These are phyloP conservation scores for Boloria euphrosyne DNA, from an alignment of 2,888 invertebrate species.

Conservation along the genomic window DNA sequence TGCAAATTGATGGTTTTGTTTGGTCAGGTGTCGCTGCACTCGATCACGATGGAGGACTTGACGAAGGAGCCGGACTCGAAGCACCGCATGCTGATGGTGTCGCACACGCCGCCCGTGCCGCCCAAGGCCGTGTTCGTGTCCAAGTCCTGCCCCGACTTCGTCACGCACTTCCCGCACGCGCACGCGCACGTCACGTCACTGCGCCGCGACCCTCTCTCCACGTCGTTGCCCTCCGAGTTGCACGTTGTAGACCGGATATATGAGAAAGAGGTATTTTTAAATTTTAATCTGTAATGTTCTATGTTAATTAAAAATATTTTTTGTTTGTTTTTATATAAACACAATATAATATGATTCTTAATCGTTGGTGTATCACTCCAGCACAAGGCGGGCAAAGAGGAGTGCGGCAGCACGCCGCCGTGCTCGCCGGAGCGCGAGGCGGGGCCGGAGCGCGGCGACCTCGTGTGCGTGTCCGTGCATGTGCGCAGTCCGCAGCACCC, in stretches of 20 bases:
- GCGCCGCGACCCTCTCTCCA: slow-evolving; percentile 54
- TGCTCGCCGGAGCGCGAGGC: slow-evolving; percentile 81
- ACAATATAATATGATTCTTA: too few species aligned
- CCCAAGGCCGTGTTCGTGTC: slow-evolving; percentile 84
- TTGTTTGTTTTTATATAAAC: too few species aligned
- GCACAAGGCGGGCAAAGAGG: slow-evolving; percentile 23
- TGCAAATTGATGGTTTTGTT: background rate
- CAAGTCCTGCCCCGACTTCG: slow-evolving; percentile 90
- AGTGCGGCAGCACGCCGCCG: slow-evolving; percentile 83
- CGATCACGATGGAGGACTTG: slow-evolving; percentile 95
- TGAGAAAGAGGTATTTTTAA: slow-evolving; percentile 48
- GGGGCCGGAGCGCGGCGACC: slow-evolving; percentile 83
- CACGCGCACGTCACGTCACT: slow-evolving; percentile 42
- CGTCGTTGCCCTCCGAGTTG: slow-evolving; percentile 61
- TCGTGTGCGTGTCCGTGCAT: slow-evolving; percentile 88
- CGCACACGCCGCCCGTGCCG: slow-evolving; percentile 79
- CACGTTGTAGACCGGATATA: slow-evolving; percentile 43
- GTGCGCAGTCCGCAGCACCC: slow-evolving; percentile 86
- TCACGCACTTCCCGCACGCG: slow-evolving; percentile 47
- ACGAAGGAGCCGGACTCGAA: slow-evolving; percentile 89
- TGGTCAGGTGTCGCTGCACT: slow-evolving; percentile 87
- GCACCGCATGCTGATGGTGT: slow-evolving; percentile 92
- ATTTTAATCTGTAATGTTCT: background rate
- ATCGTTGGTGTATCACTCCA: too few species aligned
- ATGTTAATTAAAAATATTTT: too few species aligned